These are phyloP conservation scores for Thera obeliscata DNA, from an alignment of 2,888 invertebrate genomes.

Conservation along the genomic window DNA sequence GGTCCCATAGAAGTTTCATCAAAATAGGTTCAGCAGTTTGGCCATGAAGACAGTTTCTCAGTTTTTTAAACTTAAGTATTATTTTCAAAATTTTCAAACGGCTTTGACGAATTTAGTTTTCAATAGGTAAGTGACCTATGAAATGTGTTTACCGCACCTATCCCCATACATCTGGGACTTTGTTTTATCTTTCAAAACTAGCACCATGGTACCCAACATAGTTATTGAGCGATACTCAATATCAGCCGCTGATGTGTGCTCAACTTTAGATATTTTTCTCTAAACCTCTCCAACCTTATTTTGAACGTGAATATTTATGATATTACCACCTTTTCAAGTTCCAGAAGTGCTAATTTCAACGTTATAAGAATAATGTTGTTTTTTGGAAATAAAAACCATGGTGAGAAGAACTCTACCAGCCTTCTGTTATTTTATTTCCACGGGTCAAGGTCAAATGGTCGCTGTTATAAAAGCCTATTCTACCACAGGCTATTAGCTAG, in stretches of 20 bases:
- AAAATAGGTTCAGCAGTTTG: no score
- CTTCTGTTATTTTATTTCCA: background rate
- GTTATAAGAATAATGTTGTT: slow-evolving; percentile 9
- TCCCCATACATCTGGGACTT: no score
- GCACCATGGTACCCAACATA: background rate
- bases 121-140: no score
- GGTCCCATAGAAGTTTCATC: no score
- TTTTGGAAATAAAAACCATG: background rate
- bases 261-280: background rate
- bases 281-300: slow-evolving; percentile 10
- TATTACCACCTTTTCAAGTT: slow-evolving; percentile 12
- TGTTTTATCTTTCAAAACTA: no score
- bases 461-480: slow-evolving; percentile 7
- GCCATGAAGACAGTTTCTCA: no score
- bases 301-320: slow-evolving; percentile 25
- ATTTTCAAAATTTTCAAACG: no score
- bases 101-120: no score
- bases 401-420: background rate
- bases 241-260: background rate
- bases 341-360: slow-evolving; percentile 19
- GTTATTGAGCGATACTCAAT: no score
- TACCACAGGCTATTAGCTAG: slow-evolving; percentile 15
- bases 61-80: no score
- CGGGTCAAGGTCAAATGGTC: slow-evolving; percentile 6
- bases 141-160: no score